Conservation (phyloP, 1,140 invertebrate genomes). For the Diachasma alloeum region DNA sequence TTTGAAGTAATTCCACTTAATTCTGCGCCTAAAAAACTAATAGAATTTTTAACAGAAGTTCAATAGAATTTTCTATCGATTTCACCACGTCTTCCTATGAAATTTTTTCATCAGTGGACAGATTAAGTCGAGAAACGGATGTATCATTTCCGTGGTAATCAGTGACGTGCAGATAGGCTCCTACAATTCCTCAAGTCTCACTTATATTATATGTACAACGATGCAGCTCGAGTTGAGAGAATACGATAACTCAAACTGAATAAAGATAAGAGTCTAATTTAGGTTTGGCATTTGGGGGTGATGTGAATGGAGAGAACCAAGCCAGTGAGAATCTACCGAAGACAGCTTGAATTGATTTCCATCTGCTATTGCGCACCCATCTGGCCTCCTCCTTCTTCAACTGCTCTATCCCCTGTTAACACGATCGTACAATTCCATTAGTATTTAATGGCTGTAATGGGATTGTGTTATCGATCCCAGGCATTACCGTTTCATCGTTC, state of each 20-base stretch:
- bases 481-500: slow-evolving; percentile 94
- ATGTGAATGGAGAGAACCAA: slow-evolving; percentile 95
- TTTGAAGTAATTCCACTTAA: too few relatives aligned
- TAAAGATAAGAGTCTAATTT: slow-evolving; percentile 81
- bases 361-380: slow-evolving; percentile 89
- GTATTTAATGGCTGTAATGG: not conserved
- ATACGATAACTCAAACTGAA: slow-evolving; percentile 68
- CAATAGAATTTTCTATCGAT: too few relatives aligned
- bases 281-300: slow-evolving; percentile 76
- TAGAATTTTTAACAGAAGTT: too few relatives aligned
- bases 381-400: slow-evolving; percentile 92
- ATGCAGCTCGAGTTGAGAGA: not conserved
- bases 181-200: not conserved
- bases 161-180: not conserved
- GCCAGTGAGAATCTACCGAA: slow-evolving; percentile 92
- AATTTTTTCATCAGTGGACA: not conserved
- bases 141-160: not conserved
- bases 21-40: too few relatives aligned
- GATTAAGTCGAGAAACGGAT: not conserved
- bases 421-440: not conserved
- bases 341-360: slow-evolving; percentile 93
- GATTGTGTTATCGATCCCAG: not conserved
- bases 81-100: too few relatives aligned
- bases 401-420: slow-evolving; percentile 87
- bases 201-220: slow-evolving; percentile 12